phyloP scores from a whole-genome alignment of 2,888 invertebrate species.

The Rotaria macrura region DNA sequence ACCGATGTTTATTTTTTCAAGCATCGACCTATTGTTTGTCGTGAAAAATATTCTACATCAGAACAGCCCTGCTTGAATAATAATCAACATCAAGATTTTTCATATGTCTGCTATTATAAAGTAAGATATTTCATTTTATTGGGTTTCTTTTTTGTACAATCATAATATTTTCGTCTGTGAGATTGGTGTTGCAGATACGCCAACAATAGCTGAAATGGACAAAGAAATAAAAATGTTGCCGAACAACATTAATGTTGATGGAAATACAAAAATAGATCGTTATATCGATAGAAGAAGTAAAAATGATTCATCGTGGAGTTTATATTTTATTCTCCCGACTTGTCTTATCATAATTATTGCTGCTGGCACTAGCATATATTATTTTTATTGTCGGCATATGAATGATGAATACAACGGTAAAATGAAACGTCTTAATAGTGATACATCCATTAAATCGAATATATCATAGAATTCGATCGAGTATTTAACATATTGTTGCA shows the following conservation, averaged over 20 bases:
- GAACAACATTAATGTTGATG: not conserved
- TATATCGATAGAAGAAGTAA: not conserved
- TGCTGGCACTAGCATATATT: not conserved
- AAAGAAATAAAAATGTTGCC: not conserved
- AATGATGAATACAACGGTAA: not conserved
- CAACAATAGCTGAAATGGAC: not conserved
- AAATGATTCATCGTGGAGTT: not conserved
- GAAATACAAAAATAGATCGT: not conserved
- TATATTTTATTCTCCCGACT: not conserved
- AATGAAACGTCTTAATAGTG: not conserved
- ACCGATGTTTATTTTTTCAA: not conserved
- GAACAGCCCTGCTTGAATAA: not conserved
- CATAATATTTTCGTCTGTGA: not conserved
- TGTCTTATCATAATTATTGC: not conserved
- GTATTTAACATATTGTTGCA: no score
- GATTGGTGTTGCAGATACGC: not conserved
- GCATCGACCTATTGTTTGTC: not conserved
- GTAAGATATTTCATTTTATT: not conserved
- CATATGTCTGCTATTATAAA: not conserved
- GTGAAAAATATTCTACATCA: not conserved
- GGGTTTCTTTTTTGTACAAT: no score
- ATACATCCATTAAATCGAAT: not conserved
- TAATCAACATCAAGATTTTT: not conserved
- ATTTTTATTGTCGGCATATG: not conserved
- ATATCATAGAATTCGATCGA: not conserved